phyloP scores from a whole-genome alignment of 1,140 invertebrate genomes.

The Brachionus plicatilis region DNA sequence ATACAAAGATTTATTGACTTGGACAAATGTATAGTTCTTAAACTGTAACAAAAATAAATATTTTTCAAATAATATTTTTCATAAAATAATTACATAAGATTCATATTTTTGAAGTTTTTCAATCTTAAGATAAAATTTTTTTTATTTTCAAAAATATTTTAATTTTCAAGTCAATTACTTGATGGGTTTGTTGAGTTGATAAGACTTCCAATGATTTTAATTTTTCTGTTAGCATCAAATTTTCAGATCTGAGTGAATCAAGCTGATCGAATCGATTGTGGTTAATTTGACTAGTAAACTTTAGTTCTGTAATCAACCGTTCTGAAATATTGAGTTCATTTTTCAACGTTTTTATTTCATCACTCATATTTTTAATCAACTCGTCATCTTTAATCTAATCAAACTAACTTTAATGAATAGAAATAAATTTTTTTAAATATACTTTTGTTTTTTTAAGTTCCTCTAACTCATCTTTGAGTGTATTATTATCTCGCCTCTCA shows the following conservation, averaged over 20 bases:
- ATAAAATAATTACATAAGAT: background rate
- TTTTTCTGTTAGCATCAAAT: background rate
- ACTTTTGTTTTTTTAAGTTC: background rate
- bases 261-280: background rate
- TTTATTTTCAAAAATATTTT: too few relatives aligned
- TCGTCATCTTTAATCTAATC: background rate
- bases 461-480: background rate
- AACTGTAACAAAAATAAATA: background rate
- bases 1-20: background rate
- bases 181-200: background rate
- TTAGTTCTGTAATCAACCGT: conserved; percentile 11
- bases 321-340: background rate
- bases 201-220: background rate
- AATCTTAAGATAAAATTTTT: background rate
- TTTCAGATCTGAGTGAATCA: background rate
- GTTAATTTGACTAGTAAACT: background rate
- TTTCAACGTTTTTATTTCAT: background rate
- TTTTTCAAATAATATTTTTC: background rate
- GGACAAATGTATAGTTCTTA: background rate
- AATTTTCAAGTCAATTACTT: background rate
- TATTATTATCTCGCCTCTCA: background rate
- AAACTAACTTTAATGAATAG: background rate
- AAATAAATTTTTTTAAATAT: background rate
- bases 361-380: background rate
- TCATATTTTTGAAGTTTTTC: conserved; percentile 11